Conservation (phyloP, 1,140 invertebrate genomes). For the Caenorhabditis briggsae region DNA sequence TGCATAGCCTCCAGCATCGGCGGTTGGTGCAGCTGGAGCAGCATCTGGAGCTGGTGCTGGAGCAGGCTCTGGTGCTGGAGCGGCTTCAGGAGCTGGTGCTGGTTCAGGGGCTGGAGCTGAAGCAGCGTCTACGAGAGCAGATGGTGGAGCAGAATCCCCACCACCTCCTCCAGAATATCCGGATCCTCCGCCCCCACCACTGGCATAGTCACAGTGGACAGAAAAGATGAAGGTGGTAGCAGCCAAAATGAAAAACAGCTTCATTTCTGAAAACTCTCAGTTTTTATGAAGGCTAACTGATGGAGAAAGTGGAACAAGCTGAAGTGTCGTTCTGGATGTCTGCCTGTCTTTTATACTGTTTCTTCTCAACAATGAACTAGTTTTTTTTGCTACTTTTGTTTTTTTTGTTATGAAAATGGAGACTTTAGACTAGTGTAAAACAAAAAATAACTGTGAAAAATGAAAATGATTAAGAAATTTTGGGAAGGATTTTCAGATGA, state of each 20-base stretch:
- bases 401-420: constrained; percentile 11
- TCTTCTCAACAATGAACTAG: not conserved
- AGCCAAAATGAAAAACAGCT: not conserved
- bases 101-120: not conserved
- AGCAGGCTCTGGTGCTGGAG: not conserved
- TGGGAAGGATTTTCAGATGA: too few species aligned
- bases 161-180: constrained; percentile 1
- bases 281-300: not conserved
- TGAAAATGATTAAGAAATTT: too few species aligned
- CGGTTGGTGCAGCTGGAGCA: not conserved
- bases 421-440: not conserved
- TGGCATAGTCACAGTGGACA: constrained; percentile 11
- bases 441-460: not conserved
- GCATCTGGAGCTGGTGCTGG: not conserved
- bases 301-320: not conserved
- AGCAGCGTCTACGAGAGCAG: not conserved
- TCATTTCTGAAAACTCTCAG: not conserved
- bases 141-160: not conserved
- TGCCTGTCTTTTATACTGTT: not conserved
- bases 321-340: constrained; percentile 8
- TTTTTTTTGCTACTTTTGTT: not conserved
- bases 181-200: not conserved
- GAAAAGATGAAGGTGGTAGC: constrained; percentile 4
- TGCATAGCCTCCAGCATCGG: not conserved
- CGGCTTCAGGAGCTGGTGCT: not conserved